A percentile compares a stretch with the other conserved stretches of the same genome.
phyloP scores from a whole-genome alignment of 2,888 invertebrate genomes.

The Platypus cylindrus region DNA sequence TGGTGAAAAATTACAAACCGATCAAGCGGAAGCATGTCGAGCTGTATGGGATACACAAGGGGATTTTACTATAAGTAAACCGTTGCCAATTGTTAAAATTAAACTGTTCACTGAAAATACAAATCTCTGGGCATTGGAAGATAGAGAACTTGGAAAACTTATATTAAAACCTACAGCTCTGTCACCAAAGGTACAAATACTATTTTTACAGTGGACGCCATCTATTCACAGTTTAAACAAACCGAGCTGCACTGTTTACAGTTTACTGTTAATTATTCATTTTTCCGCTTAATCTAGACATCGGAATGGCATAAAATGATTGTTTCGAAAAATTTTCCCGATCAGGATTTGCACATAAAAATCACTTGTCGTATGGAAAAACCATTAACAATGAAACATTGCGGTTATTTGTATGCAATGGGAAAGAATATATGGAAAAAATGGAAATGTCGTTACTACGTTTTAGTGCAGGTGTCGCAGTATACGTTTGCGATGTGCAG shows the following conservation, averaged over 20 bases:
- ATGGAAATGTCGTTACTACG: constrained; percentile 98
- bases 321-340: constrained; percentile 86
- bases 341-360: constrained; percentile 92
- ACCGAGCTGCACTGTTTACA: not conserved
- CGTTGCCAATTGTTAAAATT: constrained; percentile 93
- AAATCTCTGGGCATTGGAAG: constrained; percentile 93
- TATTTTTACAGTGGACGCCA: not conserved
- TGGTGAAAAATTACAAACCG: constrained; percentile 96
- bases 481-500: constrained; percentile 99
- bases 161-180: constrained; percentile 75
- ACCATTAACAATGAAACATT: constrained; percentile 98
- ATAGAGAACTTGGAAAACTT: constrained; percentile 94
- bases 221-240: not conserved
- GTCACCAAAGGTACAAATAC: constrained; percentile 62
- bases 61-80: constrained; percentile 96
- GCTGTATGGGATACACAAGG: constrained; percentile 99
- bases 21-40: constrained; percentile 98
- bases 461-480: constrained; percentile 97
- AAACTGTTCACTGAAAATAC: constrained; percentile 97
- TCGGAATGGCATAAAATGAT: constrained; percentile 99
- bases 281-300: constrained; percentile 38
- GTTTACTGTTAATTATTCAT: not conserved
- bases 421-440: constrained; percentile 98
- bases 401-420: constrained; percentile 82
- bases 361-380: constrained; percentile 98